Conservation (phyloP, 2,113 vertebrate species). For the Dipodomys spectabilis region DNA sequence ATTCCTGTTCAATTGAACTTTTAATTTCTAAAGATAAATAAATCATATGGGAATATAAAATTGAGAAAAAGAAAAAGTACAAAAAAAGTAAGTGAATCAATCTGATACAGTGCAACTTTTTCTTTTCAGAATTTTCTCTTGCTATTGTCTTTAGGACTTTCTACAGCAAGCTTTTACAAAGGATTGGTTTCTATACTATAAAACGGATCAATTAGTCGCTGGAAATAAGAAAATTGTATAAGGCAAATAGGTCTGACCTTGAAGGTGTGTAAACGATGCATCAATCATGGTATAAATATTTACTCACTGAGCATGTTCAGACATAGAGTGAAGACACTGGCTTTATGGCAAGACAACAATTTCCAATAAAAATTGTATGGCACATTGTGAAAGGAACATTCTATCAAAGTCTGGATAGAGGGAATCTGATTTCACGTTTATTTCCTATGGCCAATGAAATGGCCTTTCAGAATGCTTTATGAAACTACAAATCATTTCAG, state of each 20-base stretch:
- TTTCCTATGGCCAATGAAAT: conserved; percentile 60
- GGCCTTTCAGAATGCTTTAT: conserved; percentile 70
- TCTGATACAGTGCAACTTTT: not conserved
- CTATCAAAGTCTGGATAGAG: conserved; percentile 13
- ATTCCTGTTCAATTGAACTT: conserved; percentile 18
- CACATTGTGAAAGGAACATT: conserved; percentile 52
- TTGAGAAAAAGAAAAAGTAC: not conserved
- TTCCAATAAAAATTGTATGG: conserved; percentile 54
- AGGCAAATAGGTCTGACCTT: not conserved
- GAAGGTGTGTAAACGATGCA: conserved; percentile 5
- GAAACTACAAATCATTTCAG: conserved; percentile 67
- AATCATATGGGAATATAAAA: not conserved
- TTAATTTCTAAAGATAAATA: conserved; percentile 29
- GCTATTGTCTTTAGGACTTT: not conserved
- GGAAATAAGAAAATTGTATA: conserved; percentile 13
- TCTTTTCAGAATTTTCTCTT: not conserved
- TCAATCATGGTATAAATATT: conserved; percentile 59
- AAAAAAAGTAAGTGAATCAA: not conserved
- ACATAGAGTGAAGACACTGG: conserved; percentile 48
- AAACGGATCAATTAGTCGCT: not conserved
- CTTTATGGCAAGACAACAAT: conserved; percentile 59
- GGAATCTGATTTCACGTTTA: conserved; percentile 64
- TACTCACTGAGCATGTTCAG: conserved; percentile 62
- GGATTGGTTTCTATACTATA: conserved; percentile 11
- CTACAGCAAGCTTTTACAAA: not conserved